Evolutionary conservation across 2,888 invertebrate genomes (phyloP), one percentile per base, ranked within the genome.

Genomic region (Calephelis perditalis): DNA sequence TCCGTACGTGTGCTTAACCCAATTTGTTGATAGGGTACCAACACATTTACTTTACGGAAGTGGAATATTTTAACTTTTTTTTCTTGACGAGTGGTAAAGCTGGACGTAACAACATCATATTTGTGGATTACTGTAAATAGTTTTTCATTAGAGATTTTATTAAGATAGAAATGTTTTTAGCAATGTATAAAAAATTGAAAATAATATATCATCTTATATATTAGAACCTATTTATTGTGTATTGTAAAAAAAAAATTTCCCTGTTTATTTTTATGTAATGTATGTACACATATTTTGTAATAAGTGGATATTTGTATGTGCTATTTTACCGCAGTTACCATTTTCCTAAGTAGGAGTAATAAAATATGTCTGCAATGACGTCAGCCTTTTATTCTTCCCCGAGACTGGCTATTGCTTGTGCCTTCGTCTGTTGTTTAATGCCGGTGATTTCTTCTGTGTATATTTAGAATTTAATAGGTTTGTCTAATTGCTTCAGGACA

Each of bases 171-270:
- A 52, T 36, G 35, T 7, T 52, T 26, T 26, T 15, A 52, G 52
- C 52, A 52, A 52, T 52, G 15, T 52, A 52, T 52, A 52, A 52
- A 52, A 26, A 26, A 26, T 35, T 35, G 26, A 52, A 52, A 15
- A 35, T 52, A 52, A 52, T 52, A 52, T 26, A 26, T 52, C 10
- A 26, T 26, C 35, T 49, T 52, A 52, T 26, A 52, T 52, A 26
- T 35, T 52, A 52, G 52, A 52, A 52, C 26, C 35, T 52, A 52
- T 35, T 52, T 52, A 49, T 49, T 26, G 9, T 52, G 52, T 52
- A 52, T 11, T 26, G 26, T 26, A 52, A 35, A 52, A 10, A 52
- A 6, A 9, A 52, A 52, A 35, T 10, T 15, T 26, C 26, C 5
- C 40, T 26, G 35, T 52, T 26, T 52, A 35, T 52, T 52, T 52